Conservation (phyloP, 2,797 vertebrate genomes). For the Labroides dimidiatus region DNA sequence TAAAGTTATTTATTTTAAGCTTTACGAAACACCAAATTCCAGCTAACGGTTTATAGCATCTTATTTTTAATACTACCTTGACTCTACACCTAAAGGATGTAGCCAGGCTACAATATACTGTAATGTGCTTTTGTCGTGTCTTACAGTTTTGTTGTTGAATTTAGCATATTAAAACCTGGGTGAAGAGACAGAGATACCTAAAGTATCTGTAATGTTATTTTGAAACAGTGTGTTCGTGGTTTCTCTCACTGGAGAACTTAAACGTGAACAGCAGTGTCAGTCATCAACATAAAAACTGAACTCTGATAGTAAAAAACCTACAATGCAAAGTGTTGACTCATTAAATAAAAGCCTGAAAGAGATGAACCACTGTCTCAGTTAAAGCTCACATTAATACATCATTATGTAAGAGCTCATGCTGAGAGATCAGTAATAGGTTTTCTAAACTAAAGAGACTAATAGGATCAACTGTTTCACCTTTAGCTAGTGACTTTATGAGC, state of each 20-base stretch:
- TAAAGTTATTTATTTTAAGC: no score
- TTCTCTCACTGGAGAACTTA: no score
- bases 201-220: no score
- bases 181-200: neutral
- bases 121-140: neutral
- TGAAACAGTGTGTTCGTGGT: no score
- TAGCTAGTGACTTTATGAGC: slow-evolving; percentile 66
- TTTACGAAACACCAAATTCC: no score
- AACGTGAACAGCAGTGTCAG: neutral
- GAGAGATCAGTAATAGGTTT: slow-evolving; percentile 33
- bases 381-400: slow-evolving; percentile 27
- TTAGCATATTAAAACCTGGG: neutral
- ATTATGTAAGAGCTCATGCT: neutral
- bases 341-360: neutral
- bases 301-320: neutral
- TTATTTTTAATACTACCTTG: no score
- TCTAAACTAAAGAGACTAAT: slow-evolving; percentile 39
- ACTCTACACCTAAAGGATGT: no score
- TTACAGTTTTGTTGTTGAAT: neutral
- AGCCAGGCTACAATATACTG: no score
- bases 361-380: neutral
- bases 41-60: no score
- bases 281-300: neutral
- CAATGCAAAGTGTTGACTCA: neutral
- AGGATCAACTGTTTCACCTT: slow-evolving; percentile 54